Conservation (phyloP, 2,797 vertebrate species). For the Phoebastria nigripes region DNA sequence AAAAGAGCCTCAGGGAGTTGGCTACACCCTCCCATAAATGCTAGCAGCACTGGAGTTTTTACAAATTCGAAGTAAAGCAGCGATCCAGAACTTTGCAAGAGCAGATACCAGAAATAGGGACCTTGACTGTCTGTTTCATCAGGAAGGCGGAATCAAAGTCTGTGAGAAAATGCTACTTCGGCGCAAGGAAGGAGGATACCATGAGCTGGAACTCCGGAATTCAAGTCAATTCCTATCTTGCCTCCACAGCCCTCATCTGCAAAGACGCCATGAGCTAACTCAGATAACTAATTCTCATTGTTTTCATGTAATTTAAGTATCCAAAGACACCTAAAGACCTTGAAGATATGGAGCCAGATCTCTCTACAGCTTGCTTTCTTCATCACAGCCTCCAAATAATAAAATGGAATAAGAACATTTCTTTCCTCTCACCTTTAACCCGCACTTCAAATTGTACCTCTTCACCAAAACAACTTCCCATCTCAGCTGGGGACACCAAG, state of each 20-base stretch:
- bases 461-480: background rate
- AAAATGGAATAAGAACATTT: background rate
- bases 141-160: background rate
- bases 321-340: background rate
- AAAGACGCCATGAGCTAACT: background rate
- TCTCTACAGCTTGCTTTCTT: background rate
- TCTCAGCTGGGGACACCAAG: background rate
- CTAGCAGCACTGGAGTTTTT: background rate
- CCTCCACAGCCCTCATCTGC: background rate
- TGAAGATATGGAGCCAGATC: background rate
- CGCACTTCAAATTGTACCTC: background rate
- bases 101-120: background rate
- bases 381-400: background rate
- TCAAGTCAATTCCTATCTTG: background rate
- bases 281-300: background rate
- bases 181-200: background rate
- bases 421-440: background rate
- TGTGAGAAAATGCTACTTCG: background rate
- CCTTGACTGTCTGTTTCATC: background rate
- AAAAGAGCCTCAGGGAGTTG: background rate
- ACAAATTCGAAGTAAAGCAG: background rate
- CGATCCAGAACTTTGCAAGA: background rate
- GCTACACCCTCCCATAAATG: background rate
- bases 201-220: background rate
- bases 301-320: background rate